A percentile compares a stretch with the other conserved stretches of the same genome.
These are phyloP conservation scores for Halichoeres trimaculatus DNA, from an alignment of 2,113 vertebrate genomes.

Conservation along the genomic window DNA sequence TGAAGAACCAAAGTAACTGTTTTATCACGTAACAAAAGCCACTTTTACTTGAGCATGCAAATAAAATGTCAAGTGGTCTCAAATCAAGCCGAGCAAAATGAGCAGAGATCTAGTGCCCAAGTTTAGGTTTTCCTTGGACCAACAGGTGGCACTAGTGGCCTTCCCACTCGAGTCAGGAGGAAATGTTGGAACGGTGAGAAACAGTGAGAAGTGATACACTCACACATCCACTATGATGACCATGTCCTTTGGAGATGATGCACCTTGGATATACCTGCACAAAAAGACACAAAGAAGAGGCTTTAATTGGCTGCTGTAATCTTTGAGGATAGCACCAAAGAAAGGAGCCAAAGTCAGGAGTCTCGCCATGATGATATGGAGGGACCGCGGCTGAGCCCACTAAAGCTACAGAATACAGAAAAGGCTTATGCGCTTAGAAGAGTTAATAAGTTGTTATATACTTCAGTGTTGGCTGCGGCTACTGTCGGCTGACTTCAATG, in stretches of 20 bases:
- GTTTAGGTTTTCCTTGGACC: slow-evolving; percentile 52
- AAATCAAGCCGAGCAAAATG: slow-evolving; percentile 17
- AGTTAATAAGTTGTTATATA: slow-evolving; percentile 75
- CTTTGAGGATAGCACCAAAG: slow-evolving; percentile 47
- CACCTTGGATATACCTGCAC: slow-evolving; percentile 97
- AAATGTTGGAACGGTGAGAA: slow-evolving; percentile 13
- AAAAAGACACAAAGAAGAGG: slow-evolving; percentile 52
- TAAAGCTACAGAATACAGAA: slow-evolving; percentile 69
- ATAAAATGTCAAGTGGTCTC: background rate
- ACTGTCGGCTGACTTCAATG: slow-evolving; percentile 48
- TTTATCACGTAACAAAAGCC: too few species aligned
- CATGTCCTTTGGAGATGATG: slow-evolving; percentile 99
- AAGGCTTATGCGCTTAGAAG: slow-evolving; percentile 79
- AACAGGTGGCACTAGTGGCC: slow-evolving; percentile 83
- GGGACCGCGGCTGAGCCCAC: slow-evolving; percentile 66
- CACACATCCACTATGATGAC: slow-evolving; percentile 99
- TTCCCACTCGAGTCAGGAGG: slow-evolving; percentile 25
- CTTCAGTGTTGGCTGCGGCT: slow-evolving; percentile 57
- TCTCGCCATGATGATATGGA: slow-evolving; percentile 54
- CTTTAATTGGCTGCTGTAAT: slow-evolving; percentile 64
- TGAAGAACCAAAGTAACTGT: background rate
- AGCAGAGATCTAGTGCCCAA: background rate
- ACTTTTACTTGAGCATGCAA: background rate
- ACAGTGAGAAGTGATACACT: slow-evolving; percentile 77
- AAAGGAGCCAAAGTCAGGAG: slow-evolving; percentile 57